Base-by-base conservation (phyloP, 2,888 invertebrate species). In the Drosophila austrosaltans region DNA sequence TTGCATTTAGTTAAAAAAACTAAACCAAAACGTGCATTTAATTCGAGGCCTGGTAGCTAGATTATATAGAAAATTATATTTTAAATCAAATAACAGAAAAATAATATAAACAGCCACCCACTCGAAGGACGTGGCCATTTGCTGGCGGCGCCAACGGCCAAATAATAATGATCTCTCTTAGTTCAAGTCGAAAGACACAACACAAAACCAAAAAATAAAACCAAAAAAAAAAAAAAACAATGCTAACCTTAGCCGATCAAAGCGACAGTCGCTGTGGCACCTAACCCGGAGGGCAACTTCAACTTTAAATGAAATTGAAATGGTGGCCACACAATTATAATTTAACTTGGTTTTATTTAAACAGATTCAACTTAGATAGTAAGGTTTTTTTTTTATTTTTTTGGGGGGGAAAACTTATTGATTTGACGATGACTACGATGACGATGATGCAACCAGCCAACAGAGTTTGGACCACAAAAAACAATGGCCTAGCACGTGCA, bases 31-130 rank as follows among this genome's bases (percentile, higher is more conserved):
- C 83, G 88, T 83, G 83, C 83, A 83, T 82, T 83, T 83, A 83
- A 83, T 87, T 87, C 48, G 83, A 74, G 81, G 86, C 86, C 48
- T 82, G 76, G 75, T 75, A 71, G 71, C 39, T 44, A 72, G 89
- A 89, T 86, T 86, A 89, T 79, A 86, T 79, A 86, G 78, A 86
- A 86, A 86, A 86, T 87, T 86, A 89, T 86, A 87, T 85, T 84
- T 86, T 82, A 89, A 86, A 84, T 86, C 89, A 86, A 86, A 86
- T 78, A 87, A 78, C 74, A 77, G 82, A 75, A 56, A 72, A 83
- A 69, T 62, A 69, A 75, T 36, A 62, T 75, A 67, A 63, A 80
- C 16, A 16, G 62, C 88, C 83, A 83, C 83, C 83, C 83, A 83
- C 83, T 87, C 83, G 72, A 83, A 87, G 83, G 83, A 83, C 83